These are phyloP conservation scores for Acomys russatus DNA, from an alignment of 2,797 vertebrate genomes.

Conservation along the genomic window DNA sequence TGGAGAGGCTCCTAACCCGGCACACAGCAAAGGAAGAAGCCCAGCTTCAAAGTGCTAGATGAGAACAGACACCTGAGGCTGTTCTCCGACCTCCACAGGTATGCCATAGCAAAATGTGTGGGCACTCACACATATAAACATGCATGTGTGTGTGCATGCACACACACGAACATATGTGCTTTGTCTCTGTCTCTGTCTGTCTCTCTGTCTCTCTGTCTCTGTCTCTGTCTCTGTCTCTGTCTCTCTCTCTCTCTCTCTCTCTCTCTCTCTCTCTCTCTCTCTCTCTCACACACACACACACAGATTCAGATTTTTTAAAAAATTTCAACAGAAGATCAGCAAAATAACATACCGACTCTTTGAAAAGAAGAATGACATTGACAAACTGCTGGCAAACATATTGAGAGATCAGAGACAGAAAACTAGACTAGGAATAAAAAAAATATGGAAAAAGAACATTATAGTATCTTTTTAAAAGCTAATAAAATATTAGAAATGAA, in stretches of 20 bases:
- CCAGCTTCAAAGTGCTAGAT: neutral
- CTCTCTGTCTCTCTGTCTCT: too few relatives aligned
- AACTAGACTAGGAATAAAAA: slow-evolving; percentile 1
- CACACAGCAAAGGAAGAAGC: neutral
- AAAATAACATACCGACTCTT: neutral
- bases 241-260: too few relatives aligned
- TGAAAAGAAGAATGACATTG: neutral
- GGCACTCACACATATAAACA: too few relatives aligned
- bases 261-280: too few relatives aligned
- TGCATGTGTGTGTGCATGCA: neutral
- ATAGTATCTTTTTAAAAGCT: neutral
- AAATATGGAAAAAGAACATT: neutral
- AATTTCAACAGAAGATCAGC: neutral
- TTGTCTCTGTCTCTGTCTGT: too few relatives aligned
- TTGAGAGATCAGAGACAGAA: neutral
- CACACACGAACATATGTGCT: neutral
- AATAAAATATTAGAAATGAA: neutral
- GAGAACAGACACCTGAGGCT: neutral
- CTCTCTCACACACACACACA: too few relatives aligned
- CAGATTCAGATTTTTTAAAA: neutral
- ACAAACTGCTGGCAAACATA: neutral
- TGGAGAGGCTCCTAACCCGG: neutral
- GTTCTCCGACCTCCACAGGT: neutral
- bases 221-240: too few relatives aligned
- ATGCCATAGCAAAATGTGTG: neutral